Evolutionary conservation across 2,797 vertebrate species (phyloP).

Genomic region (Anguilla megastoma): DNA sequence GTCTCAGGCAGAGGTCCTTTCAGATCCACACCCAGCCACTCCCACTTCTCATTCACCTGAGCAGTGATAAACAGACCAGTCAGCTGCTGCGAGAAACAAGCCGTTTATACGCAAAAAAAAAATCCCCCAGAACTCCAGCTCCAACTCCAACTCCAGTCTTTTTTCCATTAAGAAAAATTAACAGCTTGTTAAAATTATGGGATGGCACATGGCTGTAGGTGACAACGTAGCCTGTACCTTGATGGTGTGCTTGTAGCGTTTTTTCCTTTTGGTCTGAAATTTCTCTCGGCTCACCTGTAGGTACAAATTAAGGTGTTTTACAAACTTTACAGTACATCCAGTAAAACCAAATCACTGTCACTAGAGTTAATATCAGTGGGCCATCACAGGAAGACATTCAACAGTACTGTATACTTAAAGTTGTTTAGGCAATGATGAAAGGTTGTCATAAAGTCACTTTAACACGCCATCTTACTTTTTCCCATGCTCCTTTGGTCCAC

Average conservation of each 20-base stretch:
- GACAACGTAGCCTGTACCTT: neutral
- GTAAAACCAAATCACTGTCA: conserved; percentile 11
- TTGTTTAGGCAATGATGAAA: neutral
- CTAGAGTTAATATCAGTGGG: neutral
- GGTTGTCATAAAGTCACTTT: neutral
- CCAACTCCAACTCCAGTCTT: too few relatives aligned
- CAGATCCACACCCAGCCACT: conserved; percentile 72
- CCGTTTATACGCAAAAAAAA: neutral
- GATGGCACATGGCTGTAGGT: neutral
- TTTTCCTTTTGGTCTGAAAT: conserved; percentile 22
- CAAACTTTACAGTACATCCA: neutral
- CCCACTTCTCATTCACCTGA: conserved; percentile 68
- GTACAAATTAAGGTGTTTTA: neutral
- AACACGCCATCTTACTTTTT: conserved; percentile 13
- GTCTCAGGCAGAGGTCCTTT: conserved; percentile 65
- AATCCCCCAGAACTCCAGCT: neutral
- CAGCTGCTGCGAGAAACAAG: neutral
- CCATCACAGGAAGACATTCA: neutral
- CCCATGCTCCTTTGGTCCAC: conserved; percentile 25
- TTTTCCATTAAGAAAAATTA: too few relatives aligned
- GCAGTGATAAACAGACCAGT: neutral
- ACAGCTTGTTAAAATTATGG: too few relatives aligned
- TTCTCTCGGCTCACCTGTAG: conserved; percentile 16
- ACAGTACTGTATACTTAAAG: neutral
- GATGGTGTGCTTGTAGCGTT: conserved; percentile 18